Evolutionary conservation across 2,113 vertebrate genomes (phyloP).

Genomic region (Nibea coibor): DNA sequence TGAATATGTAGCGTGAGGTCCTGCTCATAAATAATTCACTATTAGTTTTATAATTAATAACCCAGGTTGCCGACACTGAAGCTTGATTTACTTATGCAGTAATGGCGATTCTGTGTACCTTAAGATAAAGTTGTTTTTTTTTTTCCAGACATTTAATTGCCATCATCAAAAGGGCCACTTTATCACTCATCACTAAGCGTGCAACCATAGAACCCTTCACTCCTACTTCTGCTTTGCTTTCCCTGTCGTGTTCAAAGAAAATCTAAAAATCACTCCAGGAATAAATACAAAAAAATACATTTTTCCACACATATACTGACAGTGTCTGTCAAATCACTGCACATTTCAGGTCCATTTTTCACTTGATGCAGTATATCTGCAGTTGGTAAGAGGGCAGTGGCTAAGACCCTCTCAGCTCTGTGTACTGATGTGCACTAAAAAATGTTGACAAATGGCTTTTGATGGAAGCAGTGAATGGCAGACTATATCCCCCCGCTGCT

Average conservation of each 20-base stretch:
- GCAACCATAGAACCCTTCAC: background rate
- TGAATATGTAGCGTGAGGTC: no score
- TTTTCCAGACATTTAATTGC: background rate
- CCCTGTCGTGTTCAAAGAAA: background rate
- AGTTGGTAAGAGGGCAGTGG: constrained; percentile 45
- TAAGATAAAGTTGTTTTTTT: no score
- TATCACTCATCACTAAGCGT: background rate
- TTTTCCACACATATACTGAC: constrained; percentile 20
- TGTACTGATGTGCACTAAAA: constrained; percentile 66
- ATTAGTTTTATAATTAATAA: no score
- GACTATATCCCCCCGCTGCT: constrained; percentile 30
- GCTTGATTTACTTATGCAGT: no score
- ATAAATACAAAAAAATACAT: background rate
- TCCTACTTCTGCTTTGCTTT: background rate
- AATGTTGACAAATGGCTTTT: constrained; percentile 72
- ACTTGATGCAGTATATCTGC: constrained; percentile 48
- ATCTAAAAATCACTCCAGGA: background rate
- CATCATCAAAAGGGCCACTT: background rate
- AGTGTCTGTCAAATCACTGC: constrained; percentile 39
- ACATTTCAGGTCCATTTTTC: constrained; percentile 47
- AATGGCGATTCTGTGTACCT: no score
- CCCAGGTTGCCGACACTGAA: no score
- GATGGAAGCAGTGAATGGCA: constrained; percentile 67
- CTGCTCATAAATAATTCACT: no score
- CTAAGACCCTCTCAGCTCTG: constrained; percentile 60